Evolutionary conservation across 1,140 invertebrate species (phyloP), one percentile per base, ranked within the genome.

Genomic region (Drosophila prosaltans): DNA sequence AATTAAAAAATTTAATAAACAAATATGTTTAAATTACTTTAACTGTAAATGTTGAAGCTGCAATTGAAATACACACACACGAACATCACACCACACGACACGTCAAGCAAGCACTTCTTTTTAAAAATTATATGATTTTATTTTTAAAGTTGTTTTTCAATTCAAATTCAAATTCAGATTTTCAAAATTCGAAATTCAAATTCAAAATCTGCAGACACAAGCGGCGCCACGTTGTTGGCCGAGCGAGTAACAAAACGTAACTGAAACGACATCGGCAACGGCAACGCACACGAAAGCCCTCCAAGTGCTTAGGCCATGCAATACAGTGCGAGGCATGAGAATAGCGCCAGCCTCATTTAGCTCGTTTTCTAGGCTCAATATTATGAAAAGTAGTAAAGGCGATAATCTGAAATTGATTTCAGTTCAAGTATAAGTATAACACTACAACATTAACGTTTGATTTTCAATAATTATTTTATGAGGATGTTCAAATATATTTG

Each of bases 211-310:
- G 67, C 7, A 76, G 65, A 72, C 65, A 43, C 65, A 78, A 69
- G 81, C 84, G 84, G 36, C 84, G 78, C 55, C 74, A 78, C 73
- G 80, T 78, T 71, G 80, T 72, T 81, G 54, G 59, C 67, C 69
- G 77, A 66, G 36, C 84, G 81, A 78, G 59, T 78, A 74, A 73
- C 80, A 83, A 74, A 89, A 80, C 69, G 72, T 74, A 72, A 89
- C 84, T 89, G 66, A 83, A 72, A 39, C 36, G 48, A 43, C 39
- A 41, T 51, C 28, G 28, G 68, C 59, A 73, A 55, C 43, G 41
- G 39, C 57, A 45, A 55, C 26, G 24, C 61, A 57, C 45, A 69
- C 71, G 67, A 67, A 69, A 43, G 62, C 10, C 45, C 30, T 30
- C 32, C 64, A 21, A 69, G 30, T 67, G 69, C 45, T 51, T 51